Conservation (phyloP, 2,113 vertebrate species). For the Sitta europaea region DNA sequence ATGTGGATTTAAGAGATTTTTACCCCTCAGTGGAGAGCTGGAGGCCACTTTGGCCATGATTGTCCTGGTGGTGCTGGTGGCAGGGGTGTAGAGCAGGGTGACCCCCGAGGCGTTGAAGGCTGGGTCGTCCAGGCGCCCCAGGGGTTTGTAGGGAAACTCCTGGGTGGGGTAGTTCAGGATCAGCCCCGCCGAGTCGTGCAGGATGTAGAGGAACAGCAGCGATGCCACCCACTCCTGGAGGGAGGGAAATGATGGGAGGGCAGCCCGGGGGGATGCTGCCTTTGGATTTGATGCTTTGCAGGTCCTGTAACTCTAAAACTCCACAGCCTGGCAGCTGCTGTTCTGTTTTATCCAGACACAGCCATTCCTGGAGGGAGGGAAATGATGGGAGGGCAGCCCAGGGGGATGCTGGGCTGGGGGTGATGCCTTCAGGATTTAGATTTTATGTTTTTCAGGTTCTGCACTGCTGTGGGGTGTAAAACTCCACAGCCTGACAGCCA, state of each 20-base stretch:
- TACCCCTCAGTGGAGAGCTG: conserved; percentile 16
- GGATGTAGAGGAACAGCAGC: conserved; percentile 41
- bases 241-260: not conserved
- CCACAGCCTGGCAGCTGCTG: no score
- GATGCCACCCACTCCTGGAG: conserved; percentile 75
- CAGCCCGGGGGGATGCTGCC: not conserved
- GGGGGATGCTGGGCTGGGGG: no score
- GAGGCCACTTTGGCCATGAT: conserved; percentile 83
- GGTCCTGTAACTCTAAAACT: no score
- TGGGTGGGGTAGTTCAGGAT: fast-evolving
- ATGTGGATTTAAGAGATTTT: not conserved
- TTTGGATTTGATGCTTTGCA: no score
- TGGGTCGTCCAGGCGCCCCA: conserved; percentile 4
- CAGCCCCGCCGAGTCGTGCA: fast-evolving
- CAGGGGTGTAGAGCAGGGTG: conserved; percentile 70
- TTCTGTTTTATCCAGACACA: no score
- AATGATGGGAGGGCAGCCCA: no score
- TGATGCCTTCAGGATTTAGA: no score
- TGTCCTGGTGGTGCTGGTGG: conserved; percentile 68
- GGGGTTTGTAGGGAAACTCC: not conserved
- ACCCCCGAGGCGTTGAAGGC: not conserved
- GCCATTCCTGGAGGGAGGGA: no score
- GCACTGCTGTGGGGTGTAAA: no score
- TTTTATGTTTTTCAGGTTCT: no score
- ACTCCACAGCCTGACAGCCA: no score